phyloP scores from a whole-genome alignment of 1,140 invertebrate genomes.

The Leptinotarsa defecta region DNA sequence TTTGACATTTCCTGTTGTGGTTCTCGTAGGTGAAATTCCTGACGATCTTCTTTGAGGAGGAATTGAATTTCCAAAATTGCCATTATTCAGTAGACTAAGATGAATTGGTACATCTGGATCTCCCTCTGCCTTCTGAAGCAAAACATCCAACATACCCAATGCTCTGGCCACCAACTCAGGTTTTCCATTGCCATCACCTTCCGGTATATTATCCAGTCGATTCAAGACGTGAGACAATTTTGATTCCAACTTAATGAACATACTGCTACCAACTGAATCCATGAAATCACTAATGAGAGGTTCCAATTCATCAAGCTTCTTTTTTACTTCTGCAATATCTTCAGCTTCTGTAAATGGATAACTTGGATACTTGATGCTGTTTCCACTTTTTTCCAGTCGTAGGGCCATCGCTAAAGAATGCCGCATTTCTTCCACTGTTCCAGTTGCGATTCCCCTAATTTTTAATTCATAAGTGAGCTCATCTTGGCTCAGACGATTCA shows the following conservation, averaged over 20 bases:
- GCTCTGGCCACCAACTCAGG: background rate
- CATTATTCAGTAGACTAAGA: background rate
- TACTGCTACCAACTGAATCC: background rate
- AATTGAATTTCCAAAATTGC: background rate
- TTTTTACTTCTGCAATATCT: slow-evolving; percentile 7
- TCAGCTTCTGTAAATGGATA: slow-evolving; percentile 18
- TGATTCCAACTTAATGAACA: background rate
- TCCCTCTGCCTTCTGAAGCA: background rate
- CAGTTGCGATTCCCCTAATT: background rate
- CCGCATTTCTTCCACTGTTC: slow-evolving; percentile 17
- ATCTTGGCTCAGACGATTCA: slow-evolving; percentile 2
- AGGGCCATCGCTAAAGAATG: background rate
- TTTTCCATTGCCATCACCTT: background rate
- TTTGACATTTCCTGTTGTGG: background rate
- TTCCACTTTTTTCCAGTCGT: background rate
- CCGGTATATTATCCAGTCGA: background rate
- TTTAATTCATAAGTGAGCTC: slow-evolving; percentile 7
- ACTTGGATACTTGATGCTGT: slow-evolving; percentile 12
- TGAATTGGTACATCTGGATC: background rate
- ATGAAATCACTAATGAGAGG: background rate
- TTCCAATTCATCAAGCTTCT: slow-evolving; percentile 2
- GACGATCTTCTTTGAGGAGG: background rate
- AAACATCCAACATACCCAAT: background rate
- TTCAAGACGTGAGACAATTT: background rate
- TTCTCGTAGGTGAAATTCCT: background rate